phyloP scores from a whole-genome alignment of 2,797 vertebrate species.

The Sebastes cheni region DNA sequence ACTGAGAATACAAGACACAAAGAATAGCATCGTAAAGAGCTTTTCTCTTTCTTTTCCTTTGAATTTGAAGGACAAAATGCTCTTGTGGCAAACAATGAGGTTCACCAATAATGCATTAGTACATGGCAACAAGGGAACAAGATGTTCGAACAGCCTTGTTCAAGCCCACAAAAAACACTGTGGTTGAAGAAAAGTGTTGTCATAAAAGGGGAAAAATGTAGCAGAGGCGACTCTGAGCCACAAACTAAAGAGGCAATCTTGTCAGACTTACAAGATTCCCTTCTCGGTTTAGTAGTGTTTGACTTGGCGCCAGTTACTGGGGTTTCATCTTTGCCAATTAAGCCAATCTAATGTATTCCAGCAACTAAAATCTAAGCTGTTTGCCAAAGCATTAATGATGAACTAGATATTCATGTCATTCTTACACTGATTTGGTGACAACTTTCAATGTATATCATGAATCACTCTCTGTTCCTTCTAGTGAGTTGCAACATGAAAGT shows the following conservation, averaged over 20 bases:
- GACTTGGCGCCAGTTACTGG: constrained; percentile 59
- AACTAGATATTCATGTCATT: constrained; percentile 55
- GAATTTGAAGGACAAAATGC: constrained; percentile 48
- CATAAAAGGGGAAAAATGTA: constrained; percentile 36
- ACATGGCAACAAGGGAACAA: constrained; percentile 48
- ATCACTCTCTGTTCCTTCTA: constrained; percentile 31
- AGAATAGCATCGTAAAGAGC: constrained; percentile 6
- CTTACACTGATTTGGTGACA: constrained; percentile 24
- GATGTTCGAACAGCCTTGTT: constrained; percentile 46
- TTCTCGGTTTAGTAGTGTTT: constrained; percentile 57
- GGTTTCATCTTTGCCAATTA: constrained; percentile 67
- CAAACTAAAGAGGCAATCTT: constrained; percentile 56
- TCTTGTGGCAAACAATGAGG: constrained; percentile 46
- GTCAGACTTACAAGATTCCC: constrained; percentile 55
- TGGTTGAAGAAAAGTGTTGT: constrained; percentile 38
- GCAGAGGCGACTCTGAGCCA: constrained; percentile 37
- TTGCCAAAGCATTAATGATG: constrained; percentile 66
- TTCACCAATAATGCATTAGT: constrained; percentile 57
- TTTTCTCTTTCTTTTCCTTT: constrained; percentile 30
- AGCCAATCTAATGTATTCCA: constrained; percentile 59
- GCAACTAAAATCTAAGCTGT: constrained; percentile 26
- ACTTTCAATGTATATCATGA: constrained; percentile 15
- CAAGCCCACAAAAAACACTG: constrained; percentile 38
- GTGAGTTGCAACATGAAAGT: constrained; percentile 53
- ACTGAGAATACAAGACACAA: constrained; percentile 28